Conservation (phyloP, 2,888 invertebrate species). For the Conomelus anceps region DNA sequence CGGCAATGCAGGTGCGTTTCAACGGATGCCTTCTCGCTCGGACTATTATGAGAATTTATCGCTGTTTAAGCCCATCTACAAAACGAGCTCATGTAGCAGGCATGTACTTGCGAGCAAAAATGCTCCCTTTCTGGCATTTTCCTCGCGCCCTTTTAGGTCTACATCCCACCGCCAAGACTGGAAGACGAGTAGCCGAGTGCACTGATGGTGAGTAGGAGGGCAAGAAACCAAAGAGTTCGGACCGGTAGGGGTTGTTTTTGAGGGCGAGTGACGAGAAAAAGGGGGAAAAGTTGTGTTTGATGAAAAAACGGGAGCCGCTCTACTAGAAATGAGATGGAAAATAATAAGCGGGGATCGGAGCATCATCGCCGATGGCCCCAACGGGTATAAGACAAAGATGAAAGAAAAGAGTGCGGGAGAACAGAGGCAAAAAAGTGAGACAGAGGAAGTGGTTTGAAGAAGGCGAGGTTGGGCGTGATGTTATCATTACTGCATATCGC, state of each 20-base stretch:
- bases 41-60: background rate
- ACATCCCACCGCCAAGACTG: too few relatives aligned
- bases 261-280: background rate
- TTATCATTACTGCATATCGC: conserved; percentile 10
- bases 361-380: background rate
- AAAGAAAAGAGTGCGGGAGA: background rate
- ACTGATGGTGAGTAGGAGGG: background rate
- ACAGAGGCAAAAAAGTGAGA: background rate
- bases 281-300: conserved; percentile 19
- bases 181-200: background rate
- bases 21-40: background rate
- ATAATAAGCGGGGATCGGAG: background rate
- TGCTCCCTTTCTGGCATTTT: too few relatives aligned
- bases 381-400: background rate
- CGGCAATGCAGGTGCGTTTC: background rate
- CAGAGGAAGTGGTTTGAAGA: background rate
- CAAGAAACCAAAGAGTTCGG: background rate
- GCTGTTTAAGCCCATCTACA: background rate
- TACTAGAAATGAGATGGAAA: conserved; percentile 2
- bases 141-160: too few relatives aligned
- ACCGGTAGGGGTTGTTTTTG: background rate
- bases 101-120: background rate
- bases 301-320: conserved; percentile 11
- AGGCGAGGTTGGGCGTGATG: background rate
- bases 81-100: background rate